These are phyloP conservation scores for Manis crassicaudata DNA, from an alignment of 2,797 vertebrate genomes.

Conservation along the genomic window DNA sequence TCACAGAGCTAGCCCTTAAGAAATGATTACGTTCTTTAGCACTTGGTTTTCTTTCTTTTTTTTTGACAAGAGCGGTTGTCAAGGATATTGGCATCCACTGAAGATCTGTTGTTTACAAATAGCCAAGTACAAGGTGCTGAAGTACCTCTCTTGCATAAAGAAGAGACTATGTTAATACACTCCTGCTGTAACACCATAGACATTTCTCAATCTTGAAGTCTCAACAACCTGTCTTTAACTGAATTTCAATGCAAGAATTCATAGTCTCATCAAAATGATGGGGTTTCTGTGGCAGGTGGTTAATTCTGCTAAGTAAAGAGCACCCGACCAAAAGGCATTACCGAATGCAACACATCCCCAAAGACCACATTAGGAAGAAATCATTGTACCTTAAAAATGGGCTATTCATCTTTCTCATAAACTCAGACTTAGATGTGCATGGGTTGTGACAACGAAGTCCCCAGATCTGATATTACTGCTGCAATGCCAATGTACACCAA, in stretches of 20 bases:
- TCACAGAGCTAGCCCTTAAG: background rate
- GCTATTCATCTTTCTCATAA: background rate
- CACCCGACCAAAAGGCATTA: background rate
- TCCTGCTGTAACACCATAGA: background rate
- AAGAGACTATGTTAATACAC: background rate
- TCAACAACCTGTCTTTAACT: background rate
- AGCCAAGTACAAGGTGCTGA: background rate
- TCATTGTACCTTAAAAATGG: background rate
- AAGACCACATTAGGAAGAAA: background rate
- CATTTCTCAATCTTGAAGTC: background rate
- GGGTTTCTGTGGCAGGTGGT: background rate
- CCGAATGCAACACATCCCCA: background rate
- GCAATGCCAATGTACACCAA: background rate
- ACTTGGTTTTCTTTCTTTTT: background rate
- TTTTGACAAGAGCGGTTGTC: background rate
- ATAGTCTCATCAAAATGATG: background rate
- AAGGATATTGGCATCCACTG: background rate
- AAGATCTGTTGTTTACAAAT: background rate
- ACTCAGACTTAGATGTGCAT: background rate
- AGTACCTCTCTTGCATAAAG: background rate
- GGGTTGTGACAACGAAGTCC: background rate
- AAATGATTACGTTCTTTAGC: background rate
- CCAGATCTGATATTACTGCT: background rate
- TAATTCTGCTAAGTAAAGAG: background rate
- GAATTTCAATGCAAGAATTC: background rate